Evolutionary conservation across 2,113 vertebrate species (phyloP).

Genomic region (Vombatus ursinus): DNA sequence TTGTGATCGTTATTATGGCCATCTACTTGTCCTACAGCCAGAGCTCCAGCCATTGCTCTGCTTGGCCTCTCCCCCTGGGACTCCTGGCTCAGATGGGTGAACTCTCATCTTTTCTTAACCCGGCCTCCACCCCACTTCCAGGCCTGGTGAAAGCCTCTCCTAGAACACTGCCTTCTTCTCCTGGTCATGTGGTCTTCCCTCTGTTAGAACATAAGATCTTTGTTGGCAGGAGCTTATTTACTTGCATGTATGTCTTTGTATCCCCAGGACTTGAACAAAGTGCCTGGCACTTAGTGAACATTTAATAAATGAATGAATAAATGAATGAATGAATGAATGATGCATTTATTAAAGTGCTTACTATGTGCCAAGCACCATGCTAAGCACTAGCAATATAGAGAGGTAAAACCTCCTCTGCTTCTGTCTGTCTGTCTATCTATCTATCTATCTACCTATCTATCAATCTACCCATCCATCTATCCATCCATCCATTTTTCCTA

Average conservation of each 20-base stretch:
- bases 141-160: too few species aligned
- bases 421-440: neutral
- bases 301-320: neutral
- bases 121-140: neutral
- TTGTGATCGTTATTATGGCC: too few species aligned
- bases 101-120: neutral
- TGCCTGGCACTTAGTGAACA: neutral
- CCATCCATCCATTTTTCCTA: neutral
- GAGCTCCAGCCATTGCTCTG: neutral
- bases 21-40: too few species aligned
- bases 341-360: neutral
- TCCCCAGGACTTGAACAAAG: neutral
- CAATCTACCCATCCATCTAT: too few species aligned
- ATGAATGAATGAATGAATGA: neutral
- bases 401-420: neutral
- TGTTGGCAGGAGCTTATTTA: neutral
- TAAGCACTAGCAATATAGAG: neutral
- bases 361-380: neutral
- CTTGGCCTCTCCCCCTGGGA: neutral
- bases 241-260: neutral
- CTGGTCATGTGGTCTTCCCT: accelerated
- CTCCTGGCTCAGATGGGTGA: neutral
- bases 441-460: too few species aligned
- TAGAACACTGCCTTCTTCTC: neutral
- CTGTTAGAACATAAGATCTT: neutral